Evolutionary conservation across 2,888 invertebrate species (phyloP).

Genomic region (Papilio elwesi): DNA sequence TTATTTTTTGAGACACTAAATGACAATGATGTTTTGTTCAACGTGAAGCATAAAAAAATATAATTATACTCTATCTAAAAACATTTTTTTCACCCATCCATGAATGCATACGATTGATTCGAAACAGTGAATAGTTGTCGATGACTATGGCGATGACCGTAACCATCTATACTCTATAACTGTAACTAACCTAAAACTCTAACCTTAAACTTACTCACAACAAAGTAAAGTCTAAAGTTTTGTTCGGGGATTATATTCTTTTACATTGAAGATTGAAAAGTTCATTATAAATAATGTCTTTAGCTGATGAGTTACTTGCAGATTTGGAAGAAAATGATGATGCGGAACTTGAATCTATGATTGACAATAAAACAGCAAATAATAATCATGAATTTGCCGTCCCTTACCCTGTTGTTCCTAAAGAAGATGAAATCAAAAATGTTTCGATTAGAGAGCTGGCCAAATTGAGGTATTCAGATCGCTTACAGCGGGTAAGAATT

Average conservation of each 20-base stretch:
- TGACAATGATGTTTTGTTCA: too few relatives aligned
- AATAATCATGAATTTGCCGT: slow-evolving; percentile 71
- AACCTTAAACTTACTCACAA: too few relatives aligned
- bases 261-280: not conserved
- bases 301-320: slow-evolving; percentile 98
- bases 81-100: too few relatives aligned
- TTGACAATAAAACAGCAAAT: slow-evolving; percentile 78
- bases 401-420: slow-evolving; percentile 78
- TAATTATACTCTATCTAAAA: too few relatives aligned
- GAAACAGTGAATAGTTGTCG: too few relatives aligned
- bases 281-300: slow-evolving; percentile 89
- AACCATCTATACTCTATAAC: too few relatives aligned
- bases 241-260: not conserved
- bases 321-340: slow-evolving; percentile 98
- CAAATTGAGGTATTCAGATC: slow-evolving; percentile 92
- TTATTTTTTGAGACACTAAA: too few relatives aligned
- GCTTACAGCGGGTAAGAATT: slow-evolving; percentile 83
- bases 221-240: too few relatives aligned
- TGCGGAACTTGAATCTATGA: slow-evolving; percentile 85
- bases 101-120: too few relatives aligned
- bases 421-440: slow-evolving; percentile 87
- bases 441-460: slow-evolving; percentile 94
- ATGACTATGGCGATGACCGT: too few relatives aligned
- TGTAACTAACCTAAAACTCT: too few relatives aligned
- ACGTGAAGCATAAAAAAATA: too few relatives aligned